Base-by-base conservation (phyloP, 2,113 vertebrate species). In the Glaucomys volans region DNA sequence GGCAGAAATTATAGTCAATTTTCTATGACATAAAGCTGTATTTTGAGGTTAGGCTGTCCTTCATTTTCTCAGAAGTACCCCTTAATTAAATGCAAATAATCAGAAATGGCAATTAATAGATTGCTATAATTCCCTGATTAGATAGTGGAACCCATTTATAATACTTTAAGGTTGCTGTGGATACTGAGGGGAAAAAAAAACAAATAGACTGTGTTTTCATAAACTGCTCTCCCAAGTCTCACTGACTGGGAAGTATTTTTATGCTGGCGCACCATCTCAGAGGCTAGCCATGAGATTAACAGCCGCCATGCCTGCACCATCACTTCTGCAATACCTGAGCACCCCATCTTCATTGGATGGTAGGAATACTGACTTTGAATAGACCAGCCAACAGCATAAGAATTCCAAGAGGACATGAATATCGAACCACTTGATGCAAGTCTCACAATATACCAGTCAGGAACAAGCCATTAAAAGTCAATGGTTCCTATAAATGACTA, bases 41-140 rank as follows among this genome's bases (percentile, higher is more conserved):
- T 91, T 98, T 91, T 96, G 98, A 98, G 98, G 95, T 98, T 97
- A 98, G 95, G 87, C 47, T n/a, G 82, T 94, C 96, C 97, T 97
- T 98, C 97, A 94, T 98, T 98, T 98, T 97, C 98, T 98, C 97
- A 97, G 80, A 77, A 97, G 96, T 95, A 97, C 69, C 82, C 97
- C 95, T 98, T 98, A 98, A 98, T 98, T 98, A 98, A 98, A 98
- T 97, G 96, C 96, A 98, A 98, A 98, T 98, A 98, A 98, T 98
- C 96, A 98, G 81, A 98, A 98, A 98, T 96, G 94, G 96, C 93
- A 98, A 98, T 98, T 82, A 98, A 98, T 95, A 97, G 93, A 97
- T 96, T 93, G 95, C 88, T 95, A 12, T 88, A 97, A 97, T 97
- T 98, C 97, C 89, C 93, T 94, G 88, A 95, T 96, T 98, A 97